These are phyloP conservation scores for Leucoma salicis DNA, from an alignment of 2,888 invertebrate genomes.

Conservation along the genomic window DNA sequence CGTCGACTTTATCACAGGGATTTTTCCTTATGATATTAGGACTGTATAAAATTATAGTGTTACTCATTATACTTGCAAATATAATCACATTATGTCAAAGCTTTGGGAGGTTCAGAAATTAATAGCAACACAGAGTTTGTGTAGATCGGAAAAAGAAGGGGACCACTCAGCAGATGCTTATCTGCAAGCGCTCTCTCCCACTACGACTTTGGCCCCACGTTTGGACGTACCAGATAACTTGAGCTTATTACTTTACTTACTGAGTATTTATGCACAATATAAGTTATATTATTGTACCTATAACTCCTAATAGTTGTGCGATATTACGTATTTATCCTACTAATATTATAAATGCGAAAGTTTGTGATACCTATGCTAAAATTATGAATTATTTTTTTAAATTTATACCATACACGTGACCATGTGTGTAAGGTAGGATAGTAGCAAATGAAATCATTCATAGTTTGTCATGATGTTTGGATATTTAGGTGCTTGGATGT, in stretches of 20 bases:
- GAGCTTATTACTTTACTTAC: not conserved
- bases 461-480: too few relatives aligned
- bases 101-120: conserved; percentile 76
- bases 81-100: conserved; percentile 77
- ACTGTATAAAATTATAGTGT: conserved; percentile 55
- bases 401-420: too few relatives aligned
- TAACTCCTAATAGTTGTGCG: too few relatives aligned
- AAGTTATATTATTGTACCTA: too few relatives aligned
- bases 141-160: conserved; percentile 73
- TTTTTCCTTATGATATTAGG: conserved; percentile 48
- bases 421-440: too few relatives aligned
- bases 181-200: conserved; percentile 60
- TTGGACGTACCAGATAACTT: not conserved
- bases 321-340: too few relatives aligned
- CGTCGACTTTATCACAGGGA: conserved; percentile 43
- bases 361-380: too few relatives aligned
- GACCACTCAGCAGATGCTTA: conserved; percentile 80
- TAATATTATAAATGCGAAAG: too few relatives aligned
- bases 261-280: too few relatives aligned
- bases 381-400: too few relatives aligned
- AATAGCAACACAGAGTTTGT: conserved; percentile 72
- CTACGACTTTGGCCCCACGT: conserved; percentile 43
- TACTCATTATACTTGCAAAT: conserved; percentile 76
- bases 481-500: too few relatives aligned
- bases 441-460: too few relatives aligned